phyloP scores from a whole-genome alignment of 2,797 vertebrate genomes.

The Morus bassanus region DNA sequence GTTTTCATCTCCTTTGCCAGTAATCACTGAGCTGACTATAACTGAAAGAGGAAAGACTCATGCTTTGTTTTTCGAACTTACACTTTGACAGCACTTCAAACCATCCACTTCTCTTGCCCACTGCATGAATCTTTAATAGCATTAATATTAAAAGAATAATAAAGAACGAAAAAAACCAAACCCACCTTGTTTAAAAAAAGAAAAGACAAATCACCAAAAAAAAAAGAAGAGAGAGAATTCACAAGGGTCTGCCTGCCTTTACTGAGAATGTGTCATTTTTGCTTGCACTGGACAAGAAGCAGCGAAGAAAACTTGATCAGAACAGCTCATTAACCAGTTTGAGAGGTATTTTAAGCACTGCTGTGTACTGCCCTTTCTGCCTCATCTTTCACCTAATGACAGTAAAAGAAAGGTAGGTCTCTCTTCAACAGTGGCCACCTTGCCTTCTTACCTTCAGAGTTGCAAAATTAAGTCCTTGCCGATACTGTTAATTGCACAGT shows the following conservation, averaged over 20 bases:
- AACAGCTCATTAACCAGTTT: neutral
- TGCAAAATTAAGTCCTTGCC: neutral
- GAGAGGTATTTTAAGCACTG: neutral
- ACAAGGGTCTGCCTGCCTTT: neutral
- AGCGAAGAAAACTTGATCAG: neutral
- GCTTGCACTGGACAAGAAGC: neutral
- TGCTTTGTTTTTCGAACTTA: neutral
- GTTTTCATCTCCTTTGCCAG: neutral
- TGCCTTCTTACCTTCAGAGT: neutral
- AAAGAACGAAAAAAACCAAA: fast-evolving
- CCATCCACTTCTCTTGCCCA: neutral
- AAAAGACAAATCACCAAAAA: neutral
- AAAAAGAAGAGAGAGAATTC: neutral
- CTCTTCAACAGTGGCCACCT: neutral
- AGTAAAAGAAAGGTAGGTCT: neutral
- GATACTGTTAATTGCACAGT: neutral
- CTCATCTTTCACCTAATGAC: neutral
- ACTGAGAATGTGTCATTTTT: neutral
- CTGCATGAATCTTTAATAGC: neutral
- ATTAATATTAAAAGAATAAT: neutral
- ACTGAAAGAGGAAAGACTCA: neutral
- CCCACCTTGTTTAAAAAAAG: neutral
- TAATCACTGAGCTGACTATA: neutral
- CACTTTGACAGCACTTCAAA: neutral
- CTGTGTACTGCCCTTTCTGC: neutral